Percentiles rank a stretch among this genome's conserved stretches.
Evolutionary conservation across 2,888 invertebrate genomes (phyloP).

Genomic region (Pseudococcus viburni): DNA sequence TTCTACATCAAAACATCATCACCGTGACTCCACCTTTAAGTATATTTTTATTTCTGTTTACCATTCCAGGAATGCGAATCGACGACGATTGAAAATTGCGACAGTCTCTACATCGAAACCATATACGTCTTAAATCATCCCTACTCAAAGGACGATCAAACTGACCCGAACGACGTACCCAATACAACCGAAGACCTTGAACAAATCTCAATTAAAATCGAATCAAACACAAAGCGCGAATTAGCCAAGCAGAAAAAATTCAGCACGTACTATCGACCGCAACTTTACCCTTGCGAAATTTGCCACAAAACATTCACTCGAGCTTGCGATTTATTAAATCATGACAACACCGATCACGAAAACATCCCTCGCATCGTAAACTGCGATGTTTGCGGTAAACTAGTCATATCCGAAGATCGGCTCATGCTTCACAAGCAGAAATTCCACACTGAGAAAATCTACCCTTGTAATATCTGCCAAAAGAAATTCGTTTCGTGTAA

Average conservation of each 20-base stretch:
- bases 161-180: not conserved
- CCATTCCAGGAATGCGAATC: slow-evolving; percentile 37
- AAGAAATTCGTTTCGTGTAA: slow-evolving; percentile 33
- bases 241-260: slow-evolving; percentile 5
- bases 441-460: slow-evolving; percentile 27
- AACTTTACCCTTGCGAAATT: slow-evolving; percentile 19
- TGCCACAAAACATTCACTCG: slow-evolving; percentile 31
- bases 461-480: slow-evolving; percentile 23
- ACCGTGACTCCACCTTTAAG: not conserved
- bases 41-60: slow-evolving; percentile 10
- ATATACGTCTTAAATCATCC: not conserved
- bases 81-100: not conserved
- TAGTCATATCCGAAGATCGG: slow-evolving; percentile 20
- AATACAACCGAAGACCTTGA: not conserved
- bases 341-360: slow-evolving; percentile 31
- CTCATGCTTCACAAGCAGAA: slow-evolving; percentile 32
- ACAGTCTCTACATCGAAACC: not conserved
- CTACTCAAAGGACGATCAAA: not conserved
- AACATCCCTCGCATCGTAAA: not conserved
- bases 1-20: not conserved
- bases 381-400: slow-evolving; percentile 41
- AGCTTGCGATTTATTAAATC: slow-evolving; percentile 38
- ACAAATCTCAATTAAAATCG: slow-evolving; percentile 10
- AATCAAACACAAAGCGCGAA: not conserved
- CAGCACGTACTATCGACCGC: not conserved